Base-by-base conservation (phyloP, 1,140 invertebrate species). In the Nephila pilipes region DNA sequence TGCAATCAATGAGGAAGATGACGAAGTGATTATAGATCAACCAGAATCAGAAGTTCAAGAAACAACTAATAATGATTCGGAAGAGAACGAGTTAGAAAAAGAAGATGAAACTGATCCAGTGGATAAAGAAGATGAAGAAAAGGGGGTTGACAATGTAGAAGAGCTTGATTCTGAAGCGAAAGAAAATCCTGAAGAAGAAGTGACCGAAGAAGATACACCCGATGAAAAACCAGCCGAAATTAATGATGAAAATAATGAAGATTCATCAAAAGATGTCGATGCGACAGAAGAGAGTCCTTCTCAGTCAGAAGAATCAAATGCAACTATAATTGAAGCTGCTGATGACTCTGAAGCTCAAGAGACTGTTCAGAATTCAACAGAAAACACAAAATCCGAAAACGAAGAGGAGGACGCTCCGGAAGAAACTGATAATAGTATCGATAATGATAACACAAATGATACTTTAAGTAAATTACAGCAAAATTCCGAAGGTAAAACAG, bases 401-500 rank as follows among this genome's bases (percentile, higher is more conserved):
- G 89, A 87, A 79, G 60, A 55, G n/a, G 63, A 80, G 69, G 55
- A 55, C 3, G 36, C 46, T 5, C 60, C 89, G 12, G 63, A 88
- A 46, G 65, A 87, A 38, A 29, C 25, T 57, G 46, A 75, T 58
- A 60, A 75, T 1, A 57, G 58, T 32, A 8, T 36, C 22, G 29
- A 16, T 63, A 79, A 18, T 20, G 75, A 87, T 29, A 58, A 80
- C 0, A 54, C 46, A 16, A 63, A 87, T 22, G 57, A 79, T 25
- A 57, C 16, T 32, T 6, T 36, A 57, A 14, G 1, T 20, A 75
- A 25, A 6, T 46, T 91, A 22, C 69, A 92, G 58, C 69, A 92
- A 58, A 80, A 93, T 32, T 63, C 58, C 8, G 92, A 93, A 88
- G 85, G 55, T n/a, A 81, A 60, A 46, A 81, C 92, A 5, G 85